Evolutionary conservation across 2,113 vertebrate species (phyloP).

Genomic region (Boleophthalmus pectinirostris): DNA sequence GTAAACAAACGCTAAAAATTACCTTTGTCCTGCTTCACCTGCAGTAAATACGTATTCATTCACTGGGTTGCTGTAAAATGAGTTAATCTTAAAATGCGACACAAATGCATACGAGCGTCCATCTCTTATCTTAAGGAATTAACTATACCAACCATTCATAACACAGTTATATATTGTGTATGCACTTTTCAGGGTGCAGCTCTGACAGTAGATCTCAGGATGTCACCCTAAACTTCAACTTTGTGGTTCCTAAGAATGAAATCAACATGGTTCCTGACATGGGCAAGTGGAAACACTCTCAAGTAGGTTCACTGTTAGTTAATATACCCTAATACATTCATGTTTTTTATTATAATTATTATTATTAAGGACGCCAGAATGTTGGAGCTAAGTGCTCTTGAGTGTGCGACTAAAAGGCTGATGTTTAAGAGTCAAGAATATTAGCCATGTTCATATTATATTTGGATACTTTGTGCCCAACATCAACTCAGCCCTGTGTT

Average conservation of each 20-base stretch:
- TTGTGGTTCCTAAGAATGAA: constrained; percentile 92
- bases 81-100: background rate
- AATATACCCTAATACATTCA: background rate
- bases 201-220: constrained; percentile 76
- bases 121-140: background rate
- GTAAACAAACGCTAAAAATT: background rate
- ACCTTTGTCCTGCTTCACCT: background rate
- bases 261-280: constrained; percentile 94
- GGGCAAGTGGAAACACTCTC: constrained; percentile 96
- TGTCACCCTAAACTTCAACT: constrained; percentile 70
- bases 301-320: constrained; percentile 74
- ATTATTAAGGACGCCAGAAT: background rate
- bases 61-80: background rate
- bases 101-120: background rate
- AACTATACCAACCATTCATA: background rate
- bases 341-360: background rate
- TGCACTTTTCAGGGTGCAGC: constrained; percentile 71
- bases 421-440: too few species aligned
- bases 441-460: too few species aligned
- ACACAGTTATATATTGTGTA: background rate
- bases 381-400: background rate
- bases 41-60: background rate
- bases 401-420: background rate
- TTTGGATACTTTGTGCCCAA: too few species aligned
- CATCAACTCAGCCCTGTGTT: too few species aligned